Evolutionary conservation across 2,113 vertebrate genomes (phyloP).

Genomic region (Picathartes gymnocephalus): DNA sequence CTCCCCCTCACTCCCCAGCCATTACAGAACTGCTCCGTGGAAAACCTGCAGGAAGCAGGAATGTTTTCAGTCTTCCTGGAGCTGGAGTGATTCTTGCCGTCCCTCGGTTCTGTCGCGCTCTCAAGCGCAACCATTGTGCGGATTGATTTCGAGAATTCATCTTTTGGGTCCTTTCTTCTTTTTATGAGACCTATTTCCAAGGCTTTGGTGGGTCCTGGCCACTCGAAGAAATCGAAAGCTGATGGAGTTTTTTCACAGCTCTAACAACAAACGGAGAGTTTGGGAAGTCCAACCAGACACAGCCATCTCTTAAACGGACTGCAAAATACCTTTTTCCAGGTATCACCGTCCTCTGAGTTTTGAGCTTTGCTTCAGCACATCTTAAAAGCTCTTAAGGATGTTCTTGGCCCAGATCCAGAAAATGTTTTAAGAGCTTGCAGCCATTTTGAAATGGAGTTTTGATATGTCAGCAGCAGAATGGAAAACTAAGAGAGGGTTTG

Average conservation of each 20-base stretch:
- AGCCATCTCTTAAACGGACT: neutral
- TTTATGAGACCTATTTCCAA: rapidly evolving
- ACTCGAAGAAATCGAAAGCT: rapidly evolving
- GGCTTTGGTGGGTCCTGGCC: neutral
- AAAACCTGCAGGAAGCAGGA: neutral
- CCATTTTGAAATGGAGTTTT: constrained; percentile 36
- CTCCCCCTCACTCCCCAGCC: neutral
- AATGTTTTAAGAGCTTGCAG: neutral
- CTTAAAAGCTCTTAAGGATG: constrained; percentile 2
- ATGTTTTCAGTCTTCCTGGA: rapidly evolving
- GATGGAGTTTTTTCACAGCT: neutral
- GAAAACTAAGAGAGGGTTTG: neutral
- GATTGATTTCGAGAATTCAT: neutral
- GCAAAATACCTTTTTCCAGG: neutral
- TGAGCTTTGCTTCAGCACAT: neutral
- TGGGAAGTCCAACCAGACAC: neutral
- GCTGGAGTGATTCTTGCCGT: neutral
- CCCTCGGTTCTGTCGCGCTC: rapidly evolving
- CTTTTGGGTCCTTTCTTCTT: neutral
- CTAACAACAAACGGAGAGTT: neutral
- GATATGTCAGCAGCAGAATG: neutral
- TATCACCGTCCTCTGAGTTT: neutral
- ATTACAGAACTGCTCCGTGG: neutral
- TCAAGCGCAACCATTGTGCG: rapidly evolving
- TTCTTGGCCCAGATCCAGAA: constrained; percentile 21